Evolutionary conservation across 2,888 invertebrate species (phyloP).

Genomic region (Thymelicus acteon): DNA sequence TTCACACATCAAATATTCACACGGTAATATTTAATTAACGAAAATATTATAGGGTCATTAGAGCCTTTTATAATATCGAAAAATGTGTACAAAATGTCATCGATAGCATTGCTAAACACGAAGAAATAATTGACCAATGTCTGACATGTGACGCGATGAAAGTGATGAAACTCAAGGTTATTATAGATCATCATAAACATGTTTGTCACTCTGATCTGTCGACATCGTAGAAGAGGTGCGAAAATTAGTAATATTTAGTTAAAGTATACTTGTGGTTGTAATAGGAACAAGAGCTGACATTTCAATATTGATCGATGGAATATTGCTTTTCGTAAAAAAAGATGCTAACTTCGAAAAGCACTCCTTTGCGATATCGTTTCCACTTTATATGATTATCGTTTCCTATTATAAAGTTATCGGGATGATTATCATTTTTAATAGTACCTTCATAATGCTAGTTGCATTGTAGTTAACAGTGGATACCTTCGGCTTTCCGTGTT

Average conservation of each 20-base stretch:
- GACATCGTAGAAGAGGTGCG: constrained; percentile 3
- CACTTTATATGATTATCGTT: too few species aligned
- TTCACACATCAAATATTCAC: background rate
- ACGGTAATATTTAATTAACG: background rate
- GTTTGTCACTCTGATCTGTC: constrained; percentile 12
- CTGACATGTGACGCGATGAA: constrained; percentile 10
- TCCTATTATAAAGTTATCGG: too few species aligned
- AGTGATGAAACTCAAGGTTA: constrained; percentile 25
- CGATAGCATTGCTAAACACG: constrained; percentile 15
- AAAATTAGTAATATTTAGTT: constrained; percentile 5
- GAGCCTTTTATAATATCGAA: background rate
- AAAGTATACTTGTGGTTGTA: background rate
- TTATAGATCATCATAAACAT: constrained; percentile 6
- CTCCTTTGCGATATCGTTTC: too few species aligned
- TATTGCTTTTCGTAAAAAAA: background rate
- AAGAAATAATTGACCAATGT: constrained; percentile 24
- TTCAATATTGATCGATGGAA: background rate
- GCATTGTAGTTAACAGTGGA: too few species aligned
- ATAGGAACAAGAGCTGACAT: background rate
- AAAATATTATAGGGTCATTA: constrained; percentile 3
- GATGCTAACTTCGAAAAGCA: too few species aligned
- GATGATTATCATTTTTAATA: too few species aligned
- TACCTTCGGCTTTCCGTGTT: too few species aligned
- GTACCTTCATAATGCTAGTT: too few species aligned
- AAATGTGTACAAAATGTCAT: constrained; percentile 28